phyloP scores from a whole-genome alignment of 2,797 vertebrate genomes.

The Syncerus caffer region DNA sequence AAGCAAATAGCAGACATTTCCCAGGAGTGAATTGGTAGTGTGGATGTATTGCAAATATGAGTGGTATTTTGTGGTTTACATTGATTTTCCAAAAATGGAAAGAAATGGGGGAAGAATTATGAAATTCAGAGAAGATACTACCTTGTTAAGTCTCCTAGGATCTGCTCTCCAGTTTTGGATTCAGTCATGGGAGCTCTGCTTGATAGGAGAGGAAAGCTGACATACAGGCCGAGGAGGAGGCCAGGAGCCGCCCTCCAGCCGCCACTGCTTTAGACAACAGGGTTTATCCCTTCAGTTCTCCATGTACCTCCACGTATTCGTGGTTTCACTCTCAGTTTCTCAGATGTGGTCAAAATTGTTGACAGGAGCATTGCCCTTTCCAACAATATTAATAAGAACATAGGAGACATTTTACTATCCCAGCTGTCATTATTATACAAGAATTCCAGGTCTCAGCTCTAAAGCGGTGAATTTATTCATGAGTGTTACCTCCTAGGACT shows the following conservation, averaged over 20 bases:
- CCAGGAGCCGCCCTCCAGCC: background rate
- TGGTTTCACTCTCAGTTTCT: background rate
- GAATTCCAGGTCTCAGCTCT: background rate
- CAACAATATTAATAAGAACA: fast-evolving
- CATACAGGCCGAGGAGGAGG: fast-evolving
- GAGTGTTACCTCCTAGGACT: background rate
- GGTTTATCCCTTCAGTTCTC: background rate
- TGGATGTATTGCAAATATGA: background rate
- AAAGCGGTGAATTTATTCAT: background rate
- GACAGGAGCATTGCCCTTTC: background rate
- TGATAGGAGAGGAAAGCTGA: background rate
- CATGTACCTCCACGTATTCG: background rate
- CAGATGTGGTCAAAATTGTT: background rate
- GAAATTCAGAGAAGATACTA: background rate
- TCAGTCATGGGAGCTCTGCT: fast-evolving
- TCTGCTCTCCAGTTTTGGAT: background rate
- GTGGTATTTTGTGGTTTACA: background rate
- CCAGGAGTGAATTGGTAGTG: background rate
- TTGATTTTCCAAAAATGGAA: constrained; percentile 2
- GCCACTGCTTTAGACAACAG: background rate
- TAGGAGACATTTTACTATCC: fast-evolving
- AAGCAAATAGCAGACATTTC: background rate
- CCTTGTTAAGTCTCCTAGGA: background rate
- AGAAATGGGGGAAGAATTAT: background rate
- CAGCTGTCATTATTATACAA: fast-evolving